Conservation (phyloP, 2,888 invertebrate genomes). For the Petrolisthes manimaculis region DNA sequence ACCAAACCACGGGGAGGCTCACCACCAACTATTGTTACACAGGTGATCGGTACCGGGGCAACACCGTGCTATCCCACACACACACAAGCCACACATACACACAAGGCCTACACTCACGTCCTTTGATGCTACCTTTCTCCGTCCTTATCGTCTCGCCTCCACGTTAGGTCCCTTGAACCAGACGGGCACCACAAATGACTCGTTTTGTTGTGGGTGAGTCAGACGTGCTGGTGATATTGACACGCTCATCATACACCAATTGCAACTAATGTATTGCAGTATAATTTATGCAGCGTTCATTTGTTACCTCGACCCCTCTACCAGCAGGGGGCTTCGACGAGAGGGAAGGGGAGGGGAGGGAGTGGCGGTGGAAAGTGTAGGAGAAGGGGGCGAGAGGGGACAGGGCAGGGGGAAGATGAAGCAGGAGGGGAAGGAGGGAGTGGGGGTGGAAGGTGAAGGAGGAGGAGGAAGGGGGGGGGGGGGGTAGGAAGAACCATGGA, state of each 20-base stretch:
- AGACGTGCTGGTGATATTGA: conserved; percentile 56
- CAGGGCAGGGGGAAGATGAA: conserved; percentile 24
- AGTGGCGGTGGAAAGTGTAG: neutral
- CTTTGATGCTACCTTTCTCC: neutral
- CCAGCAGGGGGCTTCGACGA: neutral
- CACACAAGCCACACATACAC: neutral
- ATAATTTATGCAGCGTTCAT: conserved; percentile 56
- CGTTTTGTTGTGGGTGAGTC: conserved; percentile 41
- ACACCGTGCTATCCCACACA: conserved; percentile 10
- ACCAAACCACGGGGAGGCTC: conserved; percentile 43
- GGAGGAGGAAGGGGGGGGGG: neutral
- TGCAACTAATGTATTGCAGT: conserved; percentile 59
- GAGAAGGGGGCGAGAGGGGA: conserved; percentile 5
- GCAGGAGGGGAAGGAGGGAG: conserved; percentile 29
- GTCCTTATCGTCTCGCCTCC: conserved; percentile 14
- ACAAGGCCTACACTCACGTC: neutral
- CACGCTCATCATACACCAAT: conserved; percentile 54
- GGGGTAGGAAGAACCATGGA: neutral
- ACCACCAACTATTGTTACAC: conserved; percentile 38
- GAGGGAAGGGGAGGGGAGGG: conserved; percentile 21
- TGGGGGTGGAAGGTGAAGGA: neutral
- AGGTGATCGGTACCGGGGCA: conserved; percentile 32
- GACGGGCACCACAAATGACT: conserved; percentile 39
- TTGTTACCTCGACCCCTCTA: conserved; percentile 2
- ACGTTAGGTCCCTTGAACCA: neutral